Conservation (phyloP, 2,888 invertebrate genomes). For the Horisme vitalbata region DNA sequence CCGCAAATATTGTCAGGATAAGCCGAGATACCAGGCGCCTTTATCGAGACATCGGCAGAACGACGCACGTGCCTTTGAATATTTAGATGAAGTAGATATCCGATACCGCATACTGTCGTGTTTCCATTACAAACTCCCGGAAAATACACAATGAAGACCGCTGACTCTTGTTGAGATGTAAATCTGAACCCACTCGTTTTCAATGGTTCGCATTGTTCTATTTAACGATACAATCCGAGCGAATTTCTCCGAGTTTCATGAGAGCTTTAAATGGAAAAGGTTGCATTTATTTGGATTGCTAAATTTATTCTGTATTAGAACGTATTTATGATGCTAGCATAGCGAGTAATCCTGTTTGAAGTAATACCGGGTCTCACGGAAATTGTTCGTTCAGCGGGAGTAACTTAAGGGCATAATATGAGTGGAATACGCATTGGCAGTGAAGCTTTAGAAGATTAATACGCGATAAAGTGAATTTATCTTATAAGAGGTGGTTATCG, state of each 20-base stretch:
- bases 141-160: constrained; percentile 57
- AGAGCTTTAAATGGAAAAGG: constrained; percentile 35
- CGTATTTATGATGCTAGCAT: constrained; percentile 17
- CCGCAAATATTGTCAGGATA: constrained; percentile 55
- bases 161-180: constrained; percentile 57
- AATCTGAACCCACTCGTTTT: constrained; percentile 62
- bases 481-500: constrained; percentile 57
- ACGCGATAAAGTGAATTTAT: constrained; percentile 65
- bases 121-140: constrained; percentile 48
- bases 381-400: constrained; percentile 42
- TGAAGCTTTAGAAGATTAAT: constrained; percentile 54
- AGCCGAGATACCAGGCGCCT: constrained; percentile 67
- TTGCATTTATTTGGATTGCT: constrained; percentile 22
- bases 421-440: constrained; percentile 50
- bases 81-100: constrained; percentile 53
- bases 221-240: constrained; percentile 59
- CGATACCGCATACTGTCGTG: constrained; percentile 57
- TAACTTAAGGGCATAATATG: constrained; percentile 48
- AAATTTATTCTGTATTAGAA: constrained; percentile 15
- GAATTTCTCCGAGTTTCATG: constrained; percentile 56
- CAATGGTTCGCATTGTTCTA: constrained; percentile 61
- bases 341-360: constrained; percentile 9
- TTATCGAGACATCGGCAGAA: constrained; percentile 67
- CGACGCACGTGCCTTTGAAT: constrained; percentile 65
- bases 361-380: constrained; percentile 38